phyloP scores from a whole-genome alignment of 2,797 vertebrate species.

The Amniataba percoides region DNA sequence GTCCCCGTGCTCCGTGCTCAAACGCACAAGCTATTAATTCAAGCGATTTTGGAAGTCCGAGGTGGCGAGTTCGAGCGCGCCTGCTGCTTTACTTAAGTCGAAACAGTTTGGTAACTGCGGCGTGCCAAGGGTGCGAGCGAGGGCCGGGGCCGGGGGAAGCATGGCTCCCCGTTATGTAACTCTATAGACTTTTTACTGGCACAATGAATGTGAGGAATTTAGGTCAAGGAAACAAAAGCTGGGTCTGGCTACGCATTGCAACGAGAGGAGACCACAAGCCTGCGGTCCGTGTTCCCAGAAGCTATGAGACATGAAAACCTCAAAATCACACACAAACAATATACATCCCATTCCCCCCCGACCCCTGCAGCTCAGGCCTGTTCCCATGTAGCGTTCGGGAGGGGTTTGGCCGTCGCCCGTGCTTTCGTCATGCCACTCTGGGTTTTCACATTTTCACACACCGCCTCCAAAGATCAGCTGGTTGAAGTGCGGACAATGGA shows the following conservation, averaged over 20 bases:
- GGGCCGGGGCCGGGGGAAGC: constrained; percentile 51
- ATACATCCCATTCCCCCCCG: constrained; percentile 16
- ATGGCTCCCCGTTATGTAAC: constrained; percentile 74
- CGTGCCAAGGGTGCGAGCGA: constrained; percentile 30
- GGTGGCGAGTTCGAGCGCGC: background rate
- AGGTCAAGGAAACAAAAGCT: constrained; percentile 83
- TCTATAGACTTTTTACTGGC: constrained; percentile 69
- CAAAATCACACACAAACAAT: constrained; percentile 43
- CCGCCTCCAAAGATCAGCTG: constrained; percentile 38
- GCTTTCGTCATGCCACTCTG: constrained; percentile 9
- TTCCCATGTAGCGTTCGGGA: constrained; percentile 49
- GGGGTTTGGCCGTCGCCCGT: background rate
- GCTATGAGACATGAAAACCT: constrained; percentile 58
- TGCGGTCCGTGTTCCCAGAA: constrained; percentile 77
- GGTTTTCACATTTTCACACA: constrained; percentile 55
- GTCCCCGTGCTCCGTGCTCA: constrained; percentile 5
- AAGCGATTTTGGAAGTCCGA: background rate
- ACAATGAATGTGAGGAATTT: constrained; percentile 81
- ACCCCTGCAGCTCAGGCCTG: constrained; percentile 19
- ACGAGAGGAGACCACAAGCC: constrained; percentile 68
- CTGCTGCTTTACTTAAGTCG: constrained; percentile 48
- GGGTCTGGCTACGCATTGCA: constrained; percentile 53
- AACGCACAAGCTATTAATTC: constrained; percentile 9
- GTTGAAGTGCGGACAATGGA: constrained; percentile 48
- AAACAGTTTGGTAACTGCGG: constrained; percentile 43